These are phyloP conservation scores for Caenorhabditis sp. DNA, from an alignment of 2,888 invertebrate species.

Conservation along the genomic window DNA sequence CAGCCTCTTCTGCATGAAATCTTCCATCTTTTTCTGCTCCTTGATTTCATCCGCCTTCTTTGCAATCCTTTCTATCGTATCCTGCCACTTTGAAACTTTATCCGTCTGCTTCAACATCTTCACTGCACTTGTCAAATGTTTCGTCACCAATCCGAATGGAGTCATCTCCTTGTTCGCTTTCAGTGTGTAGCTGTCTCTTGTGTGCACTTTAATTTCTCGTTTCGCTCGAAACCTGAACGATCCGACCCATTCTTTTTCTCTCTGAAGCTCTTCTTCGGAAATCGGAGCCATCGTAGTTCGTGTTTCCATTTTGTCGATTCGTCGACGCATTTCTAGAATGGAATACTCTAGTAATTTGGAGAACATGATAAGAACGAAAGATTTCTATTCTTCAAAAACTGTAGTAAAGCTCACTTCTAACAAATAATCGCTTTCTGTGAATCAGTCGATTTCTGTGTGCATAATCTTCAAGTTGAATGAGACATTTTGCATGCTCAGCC, in stretches of 20 bases:
- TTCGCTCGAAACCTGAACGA: conserved; percentile 57
- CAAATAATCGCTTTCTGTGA: conserved; percentile 43
- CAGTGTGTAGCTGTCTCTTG: conserved; percentile 43
- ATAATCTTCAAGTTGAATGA: conserved; percentile 62
- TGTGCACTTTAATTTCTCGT: conserved; percentile 54
- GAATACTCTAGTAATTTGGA: too few relatives aligned
- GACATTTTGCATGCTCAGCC: conserved; percentile 70
- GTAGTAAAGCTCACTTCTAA: conserved; percentile 47
- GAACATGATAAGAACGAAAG: not conserved
- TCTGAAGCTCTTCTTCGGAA: conserved; percentile 17
- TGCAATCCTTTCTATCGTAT: conserved; percentile 48
- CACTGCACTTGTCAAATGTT: conserved; percentile 51
- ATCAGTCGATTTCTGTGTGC: conserved; percentile 48
- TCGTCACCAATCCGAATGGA: conserved; percentile 54
- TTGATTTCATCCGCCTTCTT: conserved; percentile 52
- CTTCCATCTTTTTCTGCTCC: conserved; percentile 52
- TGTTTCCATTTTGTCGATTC: conserved; percentile 47
- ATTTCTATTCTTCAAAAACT: too few relatives aligned
- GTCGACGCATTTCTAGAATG: conserved; percentile 35
- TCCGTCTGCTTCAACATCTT: conserved; percentile 51
- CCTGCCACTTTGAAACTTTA: conserved; percentile 56
- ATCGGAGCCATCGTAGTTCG: conserved; percentile 46
- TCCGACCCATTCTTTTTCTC: conserved; percentile 53
- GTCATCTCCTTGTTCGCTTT: conserved; percentile 42
- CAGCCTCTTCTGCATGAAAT: conserved; percentile 45